Evolutionary conservation across 2,797 vertebrate species (phyloP).

Genomic region (Leptoclinus maculatus): DNA sequence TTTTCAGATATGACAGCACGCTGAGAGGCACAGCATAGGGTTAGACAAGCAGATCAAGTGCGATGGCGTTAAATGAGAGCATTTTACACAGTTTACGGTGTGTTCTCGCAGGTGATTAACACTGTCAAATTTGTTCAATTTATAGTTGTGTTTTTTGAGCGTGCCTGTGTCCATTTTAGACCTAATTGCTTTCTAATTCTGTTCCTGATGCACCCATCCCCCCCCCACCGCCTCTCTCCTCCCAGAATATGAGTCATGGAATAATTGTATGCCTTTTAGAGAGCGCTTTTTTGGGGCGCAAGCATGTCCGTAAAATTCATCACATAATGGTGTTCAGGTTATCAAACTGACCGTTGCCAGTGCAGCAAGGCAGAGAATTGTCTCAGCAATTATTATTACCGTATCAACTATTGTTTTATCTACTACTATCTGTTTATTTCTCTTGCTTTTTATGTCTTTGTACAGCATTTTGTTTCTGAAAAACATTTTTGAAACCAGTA

Average conservation of each 20-base stretch:
- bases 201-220: background rate
- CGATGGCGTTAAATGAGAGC: slow-evolving; percentile 26
- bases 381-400: background rate
- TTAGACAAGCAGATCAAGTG: slow-evolving; percentile 48
- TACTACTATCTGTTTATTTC: too few relatives aligned
- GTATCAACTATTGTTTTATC: too few relatives aligned
- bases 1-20: slow-evolving; percentile 35
- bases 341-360: background rate
- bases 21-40: background rate
- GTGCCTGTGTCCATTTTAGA: background rate
- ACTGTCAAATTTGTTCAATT: slow-evolving; percentile 14
- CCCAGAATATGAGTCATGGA: slow-evolving; percentile 11
- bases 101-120: slow-evolving; percentile 38
- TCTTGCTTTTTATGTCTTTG: too few relatives aligned
- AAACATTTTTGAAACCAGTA: background rate
- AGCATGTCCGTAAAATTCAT: slow-evolving; percentile 21
- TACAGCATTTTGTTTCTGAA: too few relatives aligned
- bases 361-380: background rate
- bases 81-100: slow-evolving; percentile 35
- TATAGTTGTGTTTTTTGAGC: background rate
- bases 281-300: background rate
- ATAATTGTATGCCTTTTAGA: slow-evolving; percentile 13
- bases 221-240: background rate
- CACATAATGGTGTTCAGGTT: background rate
- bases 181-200: slow-evolving; percentile 31